Evolutionary conservation across 2,797 vertebrate species (phyloP).

Genomic region (Coregonus suidteri): DNA sequence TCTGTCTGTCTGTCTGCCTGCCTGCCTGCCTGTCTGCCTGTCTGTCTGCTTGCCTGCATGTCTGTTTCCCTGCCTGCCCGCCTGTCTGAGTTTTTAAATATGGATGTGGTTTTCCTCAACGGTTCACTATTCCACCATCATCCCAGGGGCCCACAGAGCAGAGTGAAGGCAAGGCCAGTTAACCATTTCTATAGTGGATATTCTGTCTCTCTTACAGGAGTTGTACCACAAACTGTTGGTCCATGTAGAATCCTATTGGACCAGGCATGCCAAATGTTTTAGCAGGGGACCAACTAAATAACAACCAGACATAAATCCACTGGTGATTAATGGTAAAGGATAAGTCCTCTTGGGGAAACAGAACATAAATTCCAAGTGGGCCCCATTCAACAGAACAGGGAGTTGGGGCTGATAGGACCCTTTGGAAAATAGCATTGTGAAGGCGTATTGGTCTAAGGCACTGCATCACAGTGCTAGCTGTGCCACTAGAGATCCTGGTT

Average conservation of each 20-base stretch:
- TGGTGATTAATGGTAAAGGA: background rate
- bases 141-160: slow-evolving; percentile 35
- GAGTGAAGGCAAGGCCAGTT: slow-evolving; percentile 49
- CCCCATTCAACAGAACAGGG: background rate
- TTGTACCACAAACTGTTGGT: slow-evolving; percentile 22
- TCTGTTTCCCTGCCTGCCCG: slow-evolving; percentile 12
- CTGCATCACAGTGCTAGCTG: too few species aligned
- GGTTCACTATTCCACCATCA: slow-evolving; percentile 57
- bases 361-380: background rate
- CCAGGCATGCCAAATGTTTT: slow-evolving; percentile 29
- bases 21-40: slow-evolving; percentile 37
- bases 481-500: too few species aligned
- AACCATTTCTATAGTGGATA: slow-evolving; percentile 32
- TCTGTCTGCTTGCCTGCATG: background rate
- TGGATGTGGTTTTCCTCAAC: slow-evolving; percentile 73
- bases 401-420: background rate
- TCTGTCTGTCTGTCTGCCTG: background rate
- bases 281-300: slow-evolving; percentile 24
- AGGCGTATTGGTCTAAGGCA: background rate
- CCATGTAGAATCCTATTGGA: slow-evolving; percentile 1
- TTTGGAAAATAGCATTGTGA: background rate
- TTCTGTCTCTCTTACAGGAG: slow-evolving; percentile 3
- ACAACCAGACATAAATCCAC: background rate
- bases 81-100: slow-evolving; percentile 67
- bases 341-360: background rate